phyloP scores from a whole-genome alignment of 2,888 invertebrate species.

The Xylocampa areola region DNA sequence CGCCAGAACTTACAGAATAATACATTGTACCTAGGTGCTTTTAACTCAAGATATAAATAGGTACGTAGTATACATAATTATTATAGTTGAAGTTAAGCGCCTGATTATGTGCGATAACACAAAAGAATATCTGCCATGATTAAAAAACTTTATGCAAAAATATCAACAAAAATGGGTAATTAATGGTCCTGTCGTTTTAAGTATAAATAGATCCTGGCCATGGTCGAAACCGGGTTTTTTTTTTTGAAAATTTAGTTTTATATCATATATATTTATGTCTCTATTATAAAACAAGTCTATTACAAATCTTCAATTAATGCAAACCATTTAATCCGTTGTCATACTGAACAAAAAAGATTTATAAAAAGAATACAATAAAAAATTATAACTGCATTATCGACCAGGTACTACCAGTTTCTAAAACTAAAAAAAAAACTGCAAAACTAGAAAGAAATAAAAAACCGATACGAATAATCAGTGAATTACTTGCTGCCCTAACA shows the following conservation, averaged over 20 bases:
- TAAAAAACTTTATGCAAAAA: slow-evolving; percentile 9
- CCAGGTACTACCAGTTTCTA: slow-evolving; percentile 18
- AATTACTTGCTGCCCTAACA: slow-evolving; percentile 63
- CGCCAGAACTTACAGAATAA: slow-evolving; percentile 55
- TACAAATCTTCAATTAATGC: too few species aligned
- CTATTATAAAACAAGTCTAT: neutral
- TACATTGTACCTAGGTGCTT: slow-evolving; percentile 86
- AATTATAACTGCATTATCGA: slow-evolving; percentile 50
- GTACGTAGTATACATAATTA: slow-evolving; percentile 39
- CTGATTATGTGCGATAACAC: slow-evolving; percentile 40
- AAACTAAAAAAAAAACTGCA: slow-evolving; percentile 16
- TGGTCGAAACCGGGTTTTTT: too few species aligned
- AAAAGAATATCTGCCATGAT: slow-evolving; percentile 31
- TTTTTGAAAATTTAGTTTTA: too few species aligned
- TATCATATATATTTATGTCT: neutral
- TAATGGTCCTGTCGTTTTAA: slow-evolving; percentile 2
- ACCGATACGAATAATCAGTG: slow-evolving; percentile 46
- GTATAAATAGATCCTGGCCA: slow-evolving; percentile 10
- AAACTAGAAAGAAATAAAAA: slow-evolving; percentile 18
- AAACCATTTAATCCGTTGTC: too few species aligned
- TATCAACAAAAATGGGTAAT: slow-evolving; percentile 7
- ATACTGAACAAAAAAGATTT: too few species aligned
- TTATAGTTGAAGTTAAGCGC: slow-evolving; percentile 38
- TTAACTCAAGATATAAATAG: slow-evolving; percentile 59
- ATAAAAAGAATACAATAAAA: neutral